These are phyloP conservation scores for Falco rusticolus DNA, from an alignment of 2,797 vertebrate species.

Conservation along the genomic window DNA sequence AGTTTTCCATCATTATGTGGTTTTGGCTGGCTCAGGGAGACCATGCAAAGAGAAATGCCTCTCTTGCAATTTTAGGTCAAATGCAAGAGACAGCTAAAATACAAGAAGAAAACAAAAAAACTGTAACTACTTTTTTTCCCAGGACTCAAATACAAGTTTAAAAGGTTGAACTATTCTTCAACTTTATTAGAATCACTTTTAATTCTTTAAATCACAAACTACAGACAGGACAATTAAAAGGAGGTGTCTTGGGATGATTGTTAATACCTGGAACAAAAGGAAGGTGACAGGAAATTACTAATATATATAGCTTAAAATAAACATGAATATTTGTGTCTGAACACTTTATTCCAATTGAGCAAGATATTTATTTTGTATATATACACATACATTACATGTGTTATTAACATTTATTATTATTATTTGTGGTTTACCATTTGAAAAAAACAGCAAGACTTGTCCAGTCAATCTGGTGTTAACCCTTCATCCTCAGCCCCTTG, in stretches of 20 bases:
- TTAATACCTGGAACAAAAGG: not conserved
- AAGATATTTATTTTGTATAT: not conserved
- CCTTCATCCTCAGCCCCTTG: not conserved
- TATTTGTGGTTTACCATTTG: not conserved
- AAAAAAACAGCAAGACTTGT: not conserved
- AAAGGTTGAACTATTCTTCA: not conserved
- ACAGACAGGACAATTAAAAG: not conserved
- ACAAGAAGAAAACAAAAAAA: not conserved
- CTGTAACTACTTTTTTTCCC: not conserved
- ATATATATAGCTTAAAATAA: not conserved
- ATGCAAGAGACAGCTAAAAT: conserved; percentile 23
- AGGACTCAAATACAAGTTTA: not conserved
- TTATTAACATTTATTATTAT: not conserved
- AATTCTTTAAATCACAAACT: not conserved
- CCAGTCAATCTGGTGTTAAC: not conserved
- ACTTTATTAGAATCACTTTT: not conserved
- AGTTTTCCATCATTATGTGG: conserved; percentile 62
- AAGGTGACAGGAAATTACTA: not conserved
- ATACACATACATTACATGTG: not conserved
- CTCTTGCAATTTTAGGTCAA: conserved; percentile 39
- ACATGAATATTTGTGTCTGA: not conserved
- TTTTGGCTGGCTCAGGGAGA: conserved; percentile 50
- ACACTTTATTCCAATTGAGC: not conserved
- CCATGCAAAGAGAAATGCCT: conserved; percentile 35
- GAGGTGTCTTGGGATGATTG: not conserved